Evolutionary conservation across 2,113 vertebrate species (phyloP).

Genomic region (Castor canadensis): DNA sequence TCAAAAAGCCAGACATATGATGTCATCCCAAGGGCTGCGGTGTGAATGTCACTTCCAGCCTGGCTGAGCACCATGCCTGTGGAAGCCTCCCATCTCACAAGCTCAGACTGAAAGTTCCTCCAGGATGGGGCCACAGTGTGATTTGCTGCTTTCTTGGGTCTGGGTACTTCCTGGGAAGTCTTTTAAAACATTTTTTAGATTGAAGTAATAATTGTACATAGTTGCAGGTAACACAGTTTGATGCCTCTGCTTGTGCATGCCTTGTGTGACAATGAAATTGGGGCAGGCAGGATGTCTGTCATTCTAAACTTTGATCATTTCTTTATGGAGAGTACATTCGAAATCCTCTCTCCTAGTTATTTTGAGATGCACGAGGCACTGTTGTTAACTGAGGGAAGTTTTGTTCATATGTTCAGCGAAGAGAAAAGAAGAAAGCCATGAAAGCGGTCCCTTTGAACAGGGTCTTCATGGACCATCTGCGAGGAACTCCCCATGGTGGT

Average conservation of each 20-base stretch:
- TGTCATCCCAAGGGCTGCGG: no score
- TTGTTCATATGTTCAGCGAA: neutral
- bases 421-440: neutral
- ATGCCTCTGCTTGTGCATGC: neutral
- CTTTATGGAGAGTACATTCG: neutral
- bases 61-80: accelerated
- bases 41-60: no score
- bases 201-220: neutral
- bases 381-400: neutral
- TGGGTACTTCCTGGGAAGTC: neutral
- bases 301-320: neutral
- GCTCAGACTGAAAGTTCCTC: neutral
- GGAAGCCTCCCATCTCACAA: accelerated
- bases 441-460: neutral
- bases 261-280: neutral
- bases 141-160: neutral
- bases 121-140: no score
- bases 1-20: no score
- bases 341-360: neutral
- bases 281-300: neutral
- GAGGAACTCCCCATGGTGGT: neutral
- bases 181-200: neutral
- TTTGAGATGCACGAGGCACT: neutral
- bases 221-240: no score
- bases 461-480: neutral